A percentile compares a stretch with the other conserved stretches of the same genome.
Evolutionary conservation across 2,113 vertebrate species (phyloP).

Genomic region (Microtus ochrogaster): DNA sequence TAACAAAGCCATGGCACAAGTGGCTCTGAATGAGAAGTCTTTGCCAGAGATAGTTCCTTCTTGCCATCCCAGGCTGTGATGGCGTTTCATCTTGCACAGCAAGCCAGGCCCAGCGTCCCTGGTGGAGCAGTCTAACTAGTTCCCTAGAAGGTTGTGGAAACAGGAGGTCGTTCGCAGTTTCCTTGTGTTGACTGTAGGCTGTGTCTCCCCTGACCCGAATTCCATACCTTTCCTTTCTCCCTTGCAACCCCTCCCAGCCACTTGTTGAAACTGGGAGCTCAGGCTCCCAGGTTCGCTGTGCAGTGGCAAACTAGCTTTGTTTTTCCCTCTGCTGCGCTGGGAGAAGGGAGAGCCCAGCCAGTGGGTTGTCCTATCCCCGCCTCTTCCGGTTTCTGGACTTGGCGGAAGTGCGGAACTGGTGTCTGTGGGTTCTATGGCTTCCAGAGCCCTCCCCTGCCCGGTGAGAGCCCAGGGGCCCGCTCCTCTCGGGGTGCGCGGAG

Average conservation of each 20-base stretch:
- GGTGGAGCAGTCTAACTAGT: background rate
- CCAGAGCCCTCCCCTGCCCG: background rate
- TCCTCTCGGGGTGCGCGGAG: background rate
- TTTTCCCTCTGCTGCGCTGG: background rate
- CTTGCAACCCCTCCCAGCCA: background rate
- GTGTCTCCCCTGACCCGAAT: background rate
- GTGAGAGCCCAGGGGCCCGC: background rate
- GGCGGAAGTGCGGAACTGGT: background rate
- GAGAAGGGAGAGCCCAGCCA: background rate
- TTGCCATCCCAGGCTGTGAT: background rate
- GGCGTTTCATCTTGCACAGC: background rate
- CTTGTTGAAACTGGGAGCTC: background rate
- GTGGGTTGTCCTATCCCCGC: background rate
- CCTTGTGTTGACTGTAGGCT: background rate
- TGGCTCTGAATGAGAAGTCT: background rate
- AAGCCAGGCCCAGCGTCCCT: background rate
- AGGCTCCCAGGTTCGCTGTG: background rate
- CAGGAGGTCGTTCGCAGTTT: background rate
- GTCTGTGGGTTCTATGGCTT: background rate
- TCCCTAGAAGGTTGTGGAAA: background rate
- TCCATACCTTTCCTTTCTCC: too few relatives aligned
- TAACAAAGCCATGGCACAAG: background rate
- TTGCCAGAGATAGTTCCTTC: background rate
- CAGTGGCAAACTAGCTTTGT: background rate
- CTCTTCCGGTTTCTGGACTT: background rate